Evolutionary conservation across 2,113 vertebrate species (phyloP), one percentile per base, ranked within the genome.

Genomic region (Larimichthys crocea): DNA sequence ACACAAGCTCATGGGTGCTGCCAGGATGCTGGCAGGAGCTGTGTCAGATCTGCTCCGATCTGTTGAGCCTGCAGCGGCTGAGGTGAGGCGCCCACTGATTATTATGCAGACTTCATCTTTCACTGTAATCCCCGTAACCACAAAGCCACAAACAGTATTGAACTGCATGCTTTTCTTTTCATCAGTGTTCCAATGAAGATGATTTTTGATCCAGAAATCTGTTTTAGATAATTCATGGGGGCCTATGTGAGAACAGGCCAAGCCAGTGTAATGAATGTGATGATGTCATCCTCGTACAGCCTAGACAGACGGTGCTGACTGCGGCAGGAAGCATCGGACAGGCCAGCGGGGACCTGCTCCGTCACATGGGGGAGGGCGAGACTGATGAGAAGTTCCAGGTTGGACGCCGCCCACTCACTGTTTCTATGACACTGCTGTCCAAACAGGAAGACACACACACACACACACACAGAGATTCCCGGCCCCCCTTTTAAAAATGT

Each of bases 301-400:
- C 98, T 75, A 97, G 98, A 66, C 99, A 99, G 95, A 99, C 97
- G 0, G 98, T 99, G 84, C 84, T 99, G 94, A 99, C 97, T 0
- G 98, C 98, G 57, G 98, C 99, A 66, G 99, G 99, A 79, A 99
- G 97, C 90, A 99, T 99, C 29, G 99, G 99, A 7, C 99, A 99
- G 89, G 98, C 98, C 83, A 99, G 98, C 0, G 98, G 99, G 63
- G 98, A 99, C 85, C 95, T 99, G 5, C 96, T 99, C 73, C 95
- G 97, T 56, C 98, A 99, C 84, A 99, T 99, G n/a, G 99, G 99
- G 82, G 99, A 99, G 93, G 97, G 96, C 48, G 99, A 99, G 94
- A 98, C 97, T 0, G 99, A 99, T 73, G 97, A 99, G 88, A 96
- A 98, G 75, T 99, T 99, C 93, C 99, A 99, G 95, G 99, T 99